A percentile compares a stretch with the other conserved stretches of the same genome.
Evolutionary conservation across 2,113 vertebrate species (phyloP).

Genomic region (Solenodon paradoxus): DNA sequence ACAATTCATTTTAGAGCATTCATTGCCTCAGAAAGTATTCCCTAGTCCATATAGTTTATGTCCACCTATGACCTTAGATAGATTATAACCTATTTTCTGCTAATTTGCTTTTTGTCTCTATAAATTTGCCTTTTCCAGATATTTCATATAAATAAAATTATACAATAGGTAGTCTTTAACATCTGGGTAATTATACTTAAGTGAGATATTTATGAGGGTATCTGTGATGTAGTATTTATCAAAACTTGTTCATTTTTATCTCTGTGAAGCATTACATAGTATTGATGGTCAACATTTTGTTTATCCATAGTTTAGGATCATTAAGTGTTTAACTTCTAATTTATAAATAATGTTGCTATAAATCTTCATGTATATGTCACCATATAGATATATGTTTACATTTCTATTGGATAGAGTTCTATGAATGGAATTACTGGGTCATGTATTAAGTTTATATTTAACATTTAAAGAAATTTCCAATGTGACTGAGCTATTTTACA

Average conservation of each 20-base stretch:
- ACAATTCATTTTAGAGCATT: neutral
- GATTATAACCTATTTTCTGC: neutral
- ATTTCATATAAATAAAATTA: neutral
- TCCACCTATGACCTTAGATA: neutral
- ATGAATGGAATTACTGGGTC: neutral
- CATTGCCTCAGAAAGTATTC: neutral
- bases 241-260: neutral
- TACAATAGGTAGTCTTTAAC: neutral
- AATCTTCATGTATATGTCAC: constrained; percentile 9
- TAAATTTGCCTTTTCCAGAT: neutral
- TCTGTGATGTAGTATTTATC: neutral
- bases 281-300: neutral
- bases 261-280: neutral
- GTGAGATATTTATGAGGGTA: neutral
- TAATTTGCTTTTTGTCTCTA: neutral
- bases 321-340: neutral
- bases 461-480: neutral
- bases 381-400: neutral
- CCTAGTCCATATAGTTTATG: neutral
- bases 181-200: neutral
- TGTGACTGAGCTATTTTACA: too few species aligned
- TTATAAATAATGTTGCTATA: neutral
- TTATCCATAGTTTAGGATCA: neutral
- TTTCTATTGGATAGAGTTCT: neutral
- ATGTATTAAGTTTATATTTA: neutral